Percentiles rank a stretch among this genome's conserved stretches.
phyloP scores from a whole-genome alignment of 2,113 vertebrate genomes.

The Taxidea taxus region DNA sequence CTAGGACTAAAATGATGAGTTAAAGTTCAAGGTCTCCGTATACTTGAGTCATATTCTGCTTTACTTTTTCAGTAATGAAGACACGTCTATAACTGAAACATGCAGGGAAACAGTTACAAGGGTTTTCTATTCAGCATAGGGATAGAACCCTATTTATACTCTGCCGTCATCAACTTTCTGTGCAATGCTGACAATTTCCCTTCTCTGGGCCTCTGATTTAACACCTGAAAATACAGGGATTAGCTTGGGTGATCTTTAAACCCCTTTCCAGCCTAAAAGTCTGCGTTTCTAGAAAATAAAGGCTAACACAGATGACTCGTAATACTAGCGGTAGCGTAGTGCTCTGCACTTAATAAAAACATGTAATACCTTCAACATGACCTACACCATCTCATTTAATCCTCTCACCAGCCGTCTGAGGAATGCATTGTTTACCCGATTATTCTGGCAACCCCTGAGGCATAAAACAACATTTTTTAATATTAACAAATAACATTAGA shows the following conservation, averaged over 20 bases:
- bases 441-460: not conserved
- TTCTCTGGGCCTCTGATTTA: slow-evolving; percentile 1
- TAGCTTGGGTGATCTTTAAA: slow-evolving; percentile 37
- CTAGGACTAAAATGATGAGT: not conserved
- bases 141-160: not conserved
- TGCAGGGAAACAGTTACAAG: not conserved
- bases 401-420: not conserved
- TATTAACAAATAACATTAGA: not conserved
- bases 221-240: slow-evolving; percentile 30
- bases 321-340: not conserved
- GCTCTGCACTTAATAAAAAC: slow-evolving; percentile 32
- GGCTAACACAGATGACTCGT: not conserved
- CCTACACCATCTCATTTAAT: slow-evolving; percentile 33
- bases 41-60: not conserved
- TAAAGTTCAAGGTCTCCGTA: slow-evolving; percentile 13
- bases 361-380: not conserved
- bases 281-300: slow-evolving; percentile 53
- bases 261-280: slow-evolving; percentile 23
- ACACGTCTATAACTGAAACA: slow-evolving; percentile 27
- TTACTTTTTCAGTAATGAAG: slow-evolving; percentile 30
- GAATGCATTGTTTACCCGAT: not conserved
- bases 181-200: not conserved
- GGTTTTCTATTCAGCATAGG: slow-evolving; percentile 5
- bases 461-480: not conserved
- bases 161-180: slow-evolving; percentile 6